These are phyloP conservation scores for Acrossocheilus fasciatus DNA, from an alignment of 2,797 vertebrate species.

Conservation along the genomic window DNA sequence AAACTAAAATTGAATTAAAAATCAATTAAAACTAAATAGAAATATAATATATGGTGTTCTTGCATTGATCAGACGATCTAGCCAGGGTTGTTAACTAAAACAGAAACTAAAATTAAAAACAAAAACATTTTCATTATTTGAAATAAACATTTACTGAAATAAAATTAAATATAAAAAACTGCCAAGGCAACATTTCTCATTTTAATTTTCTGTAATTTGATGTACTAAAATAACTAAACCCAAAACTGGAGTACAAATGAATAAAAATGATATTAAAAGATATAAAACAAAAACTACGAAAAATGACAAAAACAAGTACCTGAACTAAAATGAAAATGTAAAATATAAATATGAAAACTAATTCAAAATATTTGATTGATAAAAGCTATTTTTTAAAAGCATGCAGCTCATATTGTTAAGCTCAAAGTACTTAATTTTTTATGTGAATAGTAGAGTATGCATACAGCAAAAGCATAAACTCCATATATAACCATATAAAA, in stretches of 20 bases:
- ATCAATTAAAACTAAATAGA: too few relatives aligned
- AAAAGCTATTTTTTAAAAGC: too few relatives aligned
- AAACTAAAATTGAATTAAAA: too few relatives aligned
- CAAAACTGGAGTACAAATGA: background rate
- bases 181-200: too few relatives aligned
- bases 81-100: background rate
- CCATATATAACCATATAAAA: background rate
- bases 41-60: background rate
- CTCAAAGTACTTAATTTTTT: too few relatives aligned
- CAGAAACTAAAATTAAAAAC: background rate
- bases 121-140: background rate
- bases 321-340: too few relatives aligned
- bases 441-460: background rate
- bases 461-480: background rate
- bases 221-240: background rate
- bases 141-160: background rate
- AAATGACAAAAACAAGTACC: background rate
- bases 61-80: background rate
- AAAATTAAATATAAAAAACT: background rate
- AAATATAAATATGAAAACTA: too few relatives aligned
- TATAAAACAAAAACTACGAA: background rate
- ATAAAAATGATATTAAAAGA: background rate
- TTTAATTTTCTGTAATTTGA: too few relatives aligned
- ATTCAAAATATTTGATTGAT: too few relatives aligned
- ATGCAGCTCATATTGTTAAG: too few relatives aligned